Base-by-base conservation (phyloP, 2,888 invertebrate genomes). In the Harpalus rufipes region DNA sequence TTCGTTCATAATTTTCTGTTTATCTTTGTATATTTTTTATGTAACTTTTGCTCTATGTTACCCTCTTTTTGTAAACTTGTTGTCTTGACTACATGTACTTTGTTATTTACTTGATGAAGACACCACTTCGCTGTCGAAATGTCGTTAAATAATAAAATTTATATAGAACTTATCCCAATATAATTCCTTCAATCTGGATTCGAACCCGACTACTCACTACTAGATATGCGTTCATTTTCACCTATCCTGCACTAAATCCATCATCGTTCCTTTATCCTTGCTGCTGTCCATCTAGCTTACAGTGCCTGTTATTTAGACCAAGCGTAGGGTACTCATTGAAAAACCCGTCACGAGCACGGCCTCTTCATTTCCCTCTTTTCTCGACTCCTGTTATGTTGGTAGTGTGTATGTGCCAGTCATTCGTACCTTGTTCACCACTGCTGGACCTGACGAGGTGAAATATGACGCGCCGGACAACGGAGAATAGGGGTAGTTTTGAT, bases 331-430 rank as follows among this genome's bases (percentile, higher is more conserved):
- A 51, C 44, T 51, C 72, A 72, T 72, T 72, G 44, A 72, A 72
- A 72, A 72, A 72, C 72, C 72, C 72, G 72, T 72, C 72, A 72
- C 72, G 72, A 16, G 14, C 72, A 72, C 41, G 39, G 68, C 18
- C 72, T 72, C 72, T 72, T 72, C 72, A 72, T 72, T 39, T 41
- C 63, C 39, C 72, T 72, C 41, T 41, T 72, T 21, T 51, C 44
- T 32, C 32, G 32, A 32, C 44, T 8, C 44, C 44, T 51, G 44
- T 51, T 51, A 8, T 51, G 44, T 51, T 12, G 44, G 44, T 51
- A 10, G 44, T 51, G 32, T 32, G 32, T 32, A 32, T 51, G 44
- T 51, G 44, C 44, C 44, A 51, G 44, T 51, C 44, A 51, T 12
- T 51, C 44, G 32, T 32, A 32, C 32, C 32, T 32, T 32, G 32